A percentile compares a stretch with the other conserved stretches of the same genome.
Conservation (phyloP, 2,888 invertebrate genomes). For the Sabellastarte sp. region DNA sequence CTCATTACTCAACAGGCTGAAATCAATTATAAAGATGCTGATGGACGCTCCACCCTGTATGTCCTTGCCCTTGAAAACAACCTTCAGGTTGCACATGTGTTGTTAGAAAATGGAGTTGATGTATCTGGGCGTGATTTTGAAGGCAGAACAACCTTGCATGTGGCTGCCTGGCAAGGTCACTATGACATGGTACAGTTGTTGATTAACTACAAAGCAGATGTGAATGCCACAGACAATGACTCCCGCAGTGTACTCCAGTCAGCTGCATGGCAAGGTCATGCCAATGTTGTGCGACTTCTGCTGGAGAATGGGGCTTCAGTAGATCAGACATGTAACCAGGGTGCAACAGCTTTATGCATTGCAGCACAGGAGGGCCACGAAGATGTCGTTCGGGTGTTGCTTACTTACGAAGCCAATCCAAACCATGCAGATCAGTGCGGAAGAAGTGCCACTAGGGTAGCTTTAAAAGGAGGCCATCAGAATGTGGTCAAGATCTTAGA, state of each 20-base stretch:
- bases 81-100: conserved; percentile 43
- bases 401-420: conserved; percentile 60
- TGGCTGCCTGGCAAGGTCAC: conserved; percentile 84
- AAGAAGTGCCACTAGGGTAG: conserved; percentile 66
- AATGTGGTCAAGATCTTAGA: conserved; percentile 67
- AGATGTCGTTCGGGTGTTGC: conserved; percentile 75
- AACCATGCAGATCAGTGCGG: conserved; percentile 61
- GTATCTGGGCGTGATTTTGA: conserved; percentile 72
- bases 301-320: conserved; percentile 79
- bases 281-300: conserved; percentile 74
- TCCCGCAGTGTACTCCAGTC: conserved; percentile 85
- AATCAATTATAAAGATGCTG: conserved; percentile 85
- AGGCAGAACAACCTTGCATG: conserved; percentile 78
- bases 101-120: conserved; percentile 62
- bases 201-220: conserved; percentile 79
- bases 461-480: conserved; percentile 73
- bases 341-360: conserved; percentile 89
- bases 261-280: conserved; percentile 93
- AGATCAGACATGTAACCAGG: conserved; percentile 90
- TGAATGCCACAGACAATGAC: conserved; percentile 66
- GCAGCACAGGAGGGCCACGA: conserved; percentile 96
- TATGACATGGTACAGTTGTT: conserved; percentile 86
- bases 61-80: conserved; percentile 69
- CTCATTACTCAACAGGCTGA: conserved; percentile 73
- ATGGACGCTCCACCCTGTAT: conserved; percentile 87